These are phyloP conservation scores for Nasonia longicornis DNA, from an alignment of 1,140 invertebrate species.

Conservation along the genomic window DNA sequence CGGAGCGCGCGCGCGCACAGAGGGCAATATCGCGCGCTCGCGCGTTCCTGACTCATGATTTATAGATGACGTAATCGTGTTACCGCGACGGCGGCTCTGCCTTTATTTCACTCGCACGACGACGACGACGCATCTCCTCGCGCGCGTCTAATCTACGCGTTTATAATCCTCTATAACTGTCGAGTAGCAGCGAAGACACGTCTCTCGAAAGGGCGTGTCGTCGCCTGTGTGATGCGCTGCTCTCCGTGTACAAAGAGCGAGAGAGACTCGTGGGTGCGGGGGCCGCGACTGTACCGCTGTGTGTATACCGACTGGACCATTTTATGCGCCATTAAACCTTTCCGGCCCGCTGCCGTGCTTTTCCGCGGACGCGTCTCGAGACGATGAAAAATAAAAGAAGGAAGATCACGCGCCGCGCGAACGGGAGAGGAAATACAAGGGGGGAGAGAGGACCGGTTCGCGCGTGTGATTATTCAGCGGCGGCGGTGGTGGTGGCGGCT, in stretches of 20 bases:
- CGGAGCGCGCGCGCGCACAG: not conserved
- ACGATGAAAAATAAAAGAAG: slow-evolving; percentile 24
- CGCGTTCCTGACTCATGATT: slow-evolving; percentile 30
- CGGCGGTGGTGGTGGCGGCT: not conserved
- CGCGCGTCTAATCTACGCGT: not conserved
- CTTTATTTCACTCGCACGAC: slow-evolving; percentile 5
- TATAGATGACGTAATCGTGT: slow-evolving; percentile 40
- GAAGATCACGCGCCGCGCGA: not conserved
- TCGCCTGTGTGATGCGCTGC: not conserved
- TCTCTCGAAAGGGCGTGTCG: not conserved
- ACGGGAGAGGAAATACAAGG: not conserved
- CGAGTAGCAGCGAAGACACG: not conserved
- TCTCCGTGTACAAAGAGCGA: not conserved
- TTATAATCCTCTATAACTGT: not conserved
- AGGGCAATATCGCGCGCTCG: not conserved
- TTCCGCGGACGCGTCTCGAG: not conserved
- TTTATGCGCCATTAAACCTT: slow-evolving; percentile 47
- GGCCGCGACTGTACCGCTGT: not conserved
- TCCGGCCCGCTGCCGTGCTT: slow-evolving; percentile 13
- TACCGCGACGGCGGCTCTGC: not conserved
- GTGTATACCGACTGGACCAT: slow-evolving; percentile 28
- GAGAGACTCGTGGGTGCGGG: not conserved
- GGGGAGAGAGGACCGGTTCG: not conserved
- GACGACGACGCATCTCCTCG: slow-evolving; percentile 12
- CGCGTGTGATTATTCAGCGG: not conserved